Evolutionary conservation across 2,888 invertebrate genomes (phyloP).

Genomic region (Protophormia terraenovae): DNA sequence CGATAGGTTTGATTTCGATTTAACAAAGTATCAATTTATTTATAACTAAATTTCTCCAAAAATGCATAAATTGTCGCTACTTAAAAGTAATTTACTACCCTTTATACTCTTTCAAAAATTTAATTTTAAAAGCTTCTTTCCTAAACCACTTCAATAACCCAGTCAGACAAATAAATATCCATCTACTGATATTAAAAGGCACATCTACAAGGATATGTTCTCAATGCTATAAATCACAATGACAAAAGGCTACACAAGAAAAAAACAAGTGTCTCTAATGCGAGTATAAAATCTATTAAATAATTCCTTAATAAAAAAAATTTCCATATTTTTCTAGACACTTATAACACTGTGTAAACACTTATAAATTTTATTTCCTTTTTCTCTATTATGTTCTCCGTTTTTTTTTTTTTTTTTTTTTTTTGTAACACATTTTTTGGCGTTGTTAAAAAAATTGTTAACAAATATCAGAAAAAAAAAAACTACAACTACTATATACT

Average conservation of each 20-base stretch:
- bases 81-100: background rate
- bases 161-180: background rate
- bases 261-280: background rate
- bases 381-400: background rate
- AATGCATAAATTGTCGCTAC: no score
- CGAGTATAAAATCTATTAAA: background rate
- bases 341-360: slow-evolving; percentile 1
- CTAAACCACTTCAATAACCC: background rate
- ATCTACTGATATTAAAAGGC: background rate
- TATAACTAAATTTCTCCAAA: no score
- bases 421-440: slow-evolving; percentile 11
- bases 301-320: background rate
- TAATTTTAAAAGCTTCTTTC: background rate
- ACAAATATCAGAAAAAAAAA: background rate
- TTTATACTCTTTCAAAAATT: background rate
- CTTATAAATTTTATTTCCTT: background rate
- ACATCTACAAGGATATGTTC: background rate
- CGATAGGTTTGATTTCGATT: no score
- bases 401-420: background rate
- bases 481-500: background rate
- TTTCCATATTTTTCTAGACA: background rate
- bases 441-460: background rate
- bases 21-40: no score
- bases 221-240: background rate
- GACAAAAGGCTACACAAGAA: background rate